Base-by-base conservation (phyloP, 2,113 vertebrate species). In the Microcebus lehilahytsara region DNA sequence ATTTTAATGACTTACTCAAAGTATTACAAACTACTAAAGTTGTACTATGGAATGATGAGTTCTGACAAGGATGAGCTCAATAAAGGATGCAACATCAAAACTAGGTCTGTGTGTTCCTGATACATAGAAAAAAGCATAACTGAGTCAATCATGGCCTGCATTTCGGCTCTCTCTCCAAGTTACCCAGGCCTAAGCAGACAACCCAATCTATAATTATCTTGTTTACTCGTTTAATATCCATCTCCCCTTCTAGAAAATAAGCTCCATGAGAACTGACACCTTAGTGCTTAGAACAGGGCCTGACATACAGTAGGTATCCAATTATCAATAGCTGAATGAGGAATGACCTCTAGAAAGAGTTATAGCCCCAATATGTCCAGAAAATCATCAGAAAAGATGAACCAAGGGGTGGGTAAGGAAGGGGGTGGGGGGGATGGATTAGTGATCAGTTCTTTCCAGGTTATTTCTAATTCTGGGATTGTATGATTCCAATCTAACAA, bases 381-480 rank as follows among this genome's bases (percentile, higher is more conserved):
- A 93, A 78, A 85, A 58, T 42, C 72, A 56, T 19, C 14, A 81
- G 81, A 37, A 89, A 56, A 94, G 60, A 74, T 37, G 56, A 67
- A 34, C 9, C 37, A 78, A 40, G 19, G 49, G 32, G 53, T 3
- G 67, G 22, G 22, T 34, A 14, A 8, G 22, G 17, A 66, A 30
- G 34, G 49, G 12, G 27, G 46, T 3, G 1, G 8, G 23, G 42
- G 32, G 1, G 4, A 25, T 11, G 16, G 56, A 40, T 42, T 19
- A 51, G 42, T 64, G 58, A 95, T 6, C 75, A 75, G 32, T 83
- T 95, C 81, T 79, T 74, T 88, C 69, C 79, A 90, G 46, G 66
- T 71, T 72, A 78, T 86, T 90, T 96, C 87, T 85, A 91, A 79
- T 69, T 95, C 51, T 89, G 30, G 19, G 37, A 93, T 84, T 62